Percentiles rank a stretch among this genome's conserved stretches.
phyloP scores from a whole-genome alignment of 2,797 vertebrate genomes.

The Champsocephalus esox region DNA sequence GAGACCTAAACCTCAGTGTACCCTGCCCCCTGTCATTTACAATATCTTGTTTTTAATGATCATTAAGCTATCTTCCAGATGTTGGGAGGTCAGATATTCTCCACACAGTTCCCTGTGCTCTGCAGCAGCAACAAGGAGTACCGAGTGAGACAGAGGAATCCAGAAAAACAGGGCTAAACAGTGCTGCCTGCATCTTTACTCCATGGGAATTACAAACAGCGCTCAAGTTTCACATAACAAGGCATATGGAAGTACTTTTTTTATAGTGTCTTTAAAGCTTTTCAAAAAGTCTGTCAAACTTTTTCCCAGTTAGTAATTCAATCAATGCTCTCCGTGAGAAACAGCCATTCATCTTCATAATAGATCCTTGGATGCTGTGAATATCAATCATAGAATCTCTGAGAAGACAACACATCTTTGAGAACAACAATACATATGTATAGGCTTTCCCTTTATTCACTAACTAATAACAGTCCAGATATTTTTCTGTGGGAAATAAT shows the following conservation, averaged over 20 bases:
- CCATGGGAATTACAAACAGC: conserved; percentile 72
- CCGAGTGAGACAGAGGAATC: conserved; percentile 48
- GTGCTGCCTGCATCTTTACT: conserved; percentile 63
- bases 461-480: conserved; percentile 11
- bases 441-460: conserved; percentile 17
- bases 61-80: conserved; percentile 83
- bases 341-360: conserved; percentile 72
- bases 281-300: conserved; percentile 75
- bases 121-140: conserved; percentile 62
- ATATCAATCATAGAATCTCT: conserved; percentile 42
- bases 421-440: conserved; percentile 37
- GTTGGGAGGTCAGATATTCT: conserved; percentile 73
- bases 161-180: conserved; percentile 61
- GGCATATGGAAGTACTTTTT: conserved; percentile 78
- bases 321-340: conserved; percentile 59
- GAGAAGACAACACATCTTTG: conserved; percentile 49
- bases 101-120: conserved; percentile 66
- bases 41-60: conserved; percentile 78
- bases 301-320: conserved; percentile 64
- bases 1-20: conserved; percentile 61
- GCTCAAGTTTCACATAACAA: conserved; percentile 67
- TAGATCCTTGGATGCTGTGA: conserved; percentile 55
- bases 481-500: conserved; percentile 16
- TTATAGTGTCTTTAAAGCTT: conserved; percentile 72
- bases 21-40: conserved; percentile 66